Base-by-base conservation (phyloP, 2,888 invertebrate genomes). In the Leptopilina myrica region DNA sequence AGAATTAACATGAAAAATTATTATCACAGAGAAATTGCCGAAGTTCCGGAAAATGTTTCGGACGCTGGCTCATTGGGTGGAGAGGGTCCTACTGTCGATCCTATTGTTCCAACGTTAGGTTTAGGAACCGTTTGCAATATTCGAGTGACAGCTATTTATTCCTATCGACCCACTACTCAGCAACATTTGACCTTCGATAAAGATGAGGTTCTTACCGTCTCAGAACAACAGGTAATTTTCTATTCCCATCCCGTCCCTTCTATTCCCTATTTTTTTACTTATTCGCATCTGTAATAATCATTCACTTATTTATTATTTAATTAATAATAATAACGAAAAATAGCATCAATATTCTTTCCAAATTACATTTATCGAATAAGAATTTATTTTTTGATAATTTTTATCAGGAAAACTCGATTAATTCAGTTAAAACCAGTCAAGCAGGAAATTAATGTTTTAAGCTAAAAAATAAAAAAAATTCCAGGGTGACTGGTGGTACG, bases 21-120 rank as follows among this genome's bases (percentile, higher is more conserved):
- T 65, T 83, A 67, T 79, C 85, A 79, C n/a, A 96, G 94, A 86
- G 96, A 95, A 82, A 96, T 96, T 81, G 96, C 94, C 0, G 96
- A 96, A 90, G 95, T 96, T 2, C 96, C 94, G 64, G 95, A 95
- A 90, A 93, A 93, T 81, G 91, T 93, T 62, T 92, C 92, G 20
- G 93, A 93, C 73, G 92, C 92, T 66, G 93, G 92, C 59, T 93
- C 93, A 9, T 84, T 92, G 5, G 91, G 90, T 6, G 90, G 89
- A 9, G 91, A 91, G 84, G 88, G 88, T 56, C 88, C 91, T 1
- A 82, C 85, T 3, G 87, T 90, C 33, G 91, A 90, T 64, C 84
- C 90, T 15, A 82, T 89, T 14, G 86, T 89, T 81, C 91, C 91
- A 12, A 90, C 90, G n/a, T 80, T 90, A 65, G 92, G 92, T 56